phyloP scores from a whole-genome alignment of 2,797 vertebrate genomes.

The Amblyopsis hoosieri region DNA sequence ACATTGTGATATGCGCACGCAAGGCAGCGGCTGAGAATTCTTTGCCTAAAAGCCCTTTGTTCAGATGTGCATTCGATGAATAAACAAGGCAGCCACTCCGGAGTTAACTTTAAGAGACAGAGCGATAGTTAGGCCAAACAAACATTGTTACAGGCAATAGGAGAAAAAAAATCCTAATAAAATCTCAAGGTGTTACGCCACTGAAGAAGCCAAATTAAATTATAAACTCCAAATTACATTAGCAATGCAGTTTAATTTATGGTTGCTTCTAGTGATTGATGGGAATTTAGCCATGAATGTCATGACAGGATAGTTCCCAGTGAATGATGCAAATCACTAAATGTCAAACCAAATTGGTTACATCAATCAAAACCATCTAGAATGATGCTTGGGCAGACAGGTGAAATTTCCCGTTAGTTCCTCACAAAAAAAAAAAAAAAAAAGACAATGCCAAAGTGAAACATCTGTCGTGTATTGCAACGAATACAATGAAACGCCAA shows the following conservation, averaged over 20 bases:
- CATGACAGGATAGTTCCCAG: slow-evolving; percentile 10
- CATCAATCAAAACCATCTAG: slow-evolving; percentile 26
- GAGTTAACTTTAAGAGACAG: slow-evolving; percentile 36
- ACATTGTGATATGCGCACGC: slow-evolving; percentile 65
- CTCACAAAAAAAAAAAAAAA: slow-evolving; percentile 10
- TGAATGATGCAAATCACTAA: slow-evolving; percentile 3
- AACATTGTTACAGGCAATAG: slow-evolving; percentile 27
- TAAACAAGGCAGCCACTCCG: slow-evolving; percentile 54
- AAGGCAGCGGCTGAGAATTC: slow-evolving; percentile 39
- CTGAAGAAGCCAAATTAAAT: not conserved
- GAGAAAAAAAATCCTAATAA: not conserved
- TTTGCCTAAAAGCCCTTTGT: slow-evolving; percentile 66
- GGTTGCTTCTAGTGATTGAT: not conserved
- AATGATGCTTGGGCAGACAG: not conserved
- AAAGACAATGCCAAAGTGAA: slow-evolving; percentile 5
- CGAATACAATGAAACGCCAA: not conserved
- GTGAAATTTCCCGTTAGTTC: slow-evolving; percentile 19
- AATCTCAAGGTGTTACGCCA: slow-evolving; percentile 3
- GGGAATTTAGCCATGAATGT: slow-evolving; percentile 8
- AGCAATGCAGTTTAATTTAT: not conserved
- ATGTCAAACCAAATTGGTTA: slow-evolving; percentile 16
- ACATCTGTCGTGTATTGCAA: not conserved
- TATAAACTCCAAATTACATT: slow-evolving; percentile 4
- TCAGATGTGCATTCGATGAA: slow-evolving; percentile 54
- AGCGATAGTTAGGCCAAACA: slow-evolving; percentile 35